Evolutionary conservation across 2,797 vertebrate genomes (phyloP), one percentile per base, ranked within the genome.

Genomic region (Mus spretus): DNA sequence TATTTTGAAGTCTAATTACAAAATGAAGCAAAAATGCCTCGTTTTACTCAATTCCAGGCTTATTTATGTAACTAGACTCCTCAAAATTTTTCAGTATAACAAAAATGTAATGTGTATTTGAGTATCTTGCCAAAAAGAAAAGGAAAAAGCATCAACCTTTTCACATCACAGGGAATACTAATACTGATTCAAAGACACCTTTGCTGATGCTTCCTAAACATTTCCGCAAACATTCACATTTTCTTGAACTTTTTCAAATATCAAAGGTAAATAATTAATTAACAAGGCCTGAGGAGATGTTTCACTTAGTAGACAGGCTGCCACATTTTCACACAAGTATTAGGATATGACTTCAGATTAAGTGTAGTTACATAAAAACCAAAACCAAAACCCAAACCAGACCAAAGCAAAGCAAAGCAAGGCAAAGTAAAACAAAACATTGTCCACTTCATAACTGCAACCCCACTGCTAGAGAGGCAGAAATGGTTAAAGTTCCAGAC

Each of bases 191-290:
- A 77, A 26, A 82, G 24, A 34, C 20, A 24, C 44, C 4, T 57
- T 72, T 84, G 7, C 80, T n/a, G 8, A 61, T 26, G 13, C 50
- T 5, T 78, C 3, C 47, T 80, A 81, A 55, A 72, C 37, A 59
- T n/a, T 67, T 61, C 11, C 6, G 57, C 37, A 72, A 79, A 91
- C 26, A 1, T 44, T 70, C 28, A 93, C 10, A 34, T 75, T 5
- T 78, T 31, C n/a, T 67, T 93, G 61, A 87, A 81, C 15, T 40
- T 77, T 90, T 67, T 13, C 87, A 82, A 92, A 61, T 22, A 55
- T 92, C 37, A 85, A 81, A 92, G 61, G n/a, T 31, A 40, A 47
- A 11, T 85, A 34, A 85, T 85, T n/a, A 31, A 77, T 44, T 44
- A 75, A 47, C 11, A 22, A 44, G 28, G 12, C 13, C 34, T 8